Base-by-base conservation (phyloP, 2,888 invertebrate species). In the Eupithecia subfuscata region DNA sequence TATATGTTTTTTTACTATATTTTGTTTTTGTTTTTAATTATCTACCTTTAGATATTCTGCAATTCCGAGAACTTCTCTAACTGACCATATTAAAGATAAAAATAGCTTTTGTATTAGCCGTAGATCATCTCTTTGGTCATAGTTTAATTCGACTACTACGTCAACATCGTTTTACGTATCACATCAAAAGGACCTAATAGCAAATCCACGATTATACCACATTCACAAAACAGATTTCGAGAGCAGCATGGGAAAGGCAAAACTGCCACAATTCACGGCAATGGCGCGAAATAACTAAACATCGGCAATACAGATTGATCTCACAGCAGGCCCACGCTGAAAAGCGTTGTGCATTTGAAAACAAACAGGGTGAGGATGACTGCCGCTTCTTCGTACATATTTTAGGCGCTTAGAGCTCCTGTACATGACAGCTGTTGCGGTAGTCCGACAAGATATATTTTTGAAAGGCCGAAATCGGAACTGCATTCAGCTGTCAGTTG, bases 331-430 rank as follows among this genome's bases (percentile, higher is more conserved):
- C 43, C 11, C 43, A 25, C 8, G 64, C 25, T 74, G 25, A 56
- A 45, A 70, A 74, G 70, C 45, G 25, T 67, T 70, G 37, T 74
- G 74, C 70, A 70, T 70, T 40, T 74, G 52, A 56, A 74, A 37
- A 48, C 70, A 65, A 70, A 65, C 65, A 40, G 45, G 52, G 67
- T 74, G 65, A 25, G 67, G 30, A 30, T 45, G 52, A 67, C 16
- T 48, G 40, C 60, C 22, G 56, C 40, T 48, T 48, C 60, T 67
- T 71, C 22, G 63, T 69, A 74, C 16, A 75, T 56, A 56, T 56
- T 56, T 56, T 56, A 56, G n/a, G 18, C n/a, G 67, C 65, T 16
- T 65, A 65, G 48, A 25, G 71, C 52, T 18, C 52, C 65, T 71
- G 48, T 22, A 71, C 48, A 37, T 16, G 48, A 34, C 71, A 34